phyloP scores from a whole-genome alignment of 2,113 vertebrate genomes.

The Chionodraco myersi region DNA sequence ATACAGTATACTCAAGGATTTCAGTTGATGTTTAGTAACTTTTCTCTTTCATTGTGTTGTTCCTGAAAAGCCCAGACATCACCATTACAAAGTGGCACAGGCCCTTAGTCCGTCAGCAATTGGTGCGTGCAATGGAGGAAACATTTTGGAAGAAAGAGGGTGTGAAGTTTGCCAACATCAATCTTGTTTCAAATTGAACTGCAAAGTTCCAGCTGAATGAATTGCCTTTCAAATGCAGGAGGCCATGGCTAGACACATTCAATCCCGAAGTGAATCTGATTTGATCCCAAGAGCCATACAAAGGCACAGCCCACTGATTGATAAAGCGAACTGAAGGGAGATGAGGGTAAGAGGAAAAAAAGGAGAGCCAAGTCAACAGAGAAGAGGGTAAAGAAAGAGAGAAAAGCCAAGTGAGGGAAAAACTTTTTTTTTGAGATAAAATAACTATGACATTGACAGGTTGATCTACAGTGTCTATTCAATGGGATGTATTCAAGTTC shows the following conservation, averaged over 20 bases:
- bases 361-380: conserved; percentile 62
- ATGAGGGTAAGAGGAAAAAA: conserved; percentile 59
- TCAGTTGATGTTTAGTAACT: conserved; percentile 25
- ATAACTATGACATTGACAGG: conserved; percentile 54
- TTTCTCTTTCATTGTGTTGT: conserved; percentile 34
- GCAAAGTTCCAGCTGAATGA: conserved; percentile 77
- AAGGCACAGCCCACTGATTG: conserved; percentile 84
- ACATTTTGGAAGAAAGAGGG: conserved; percentile 73
- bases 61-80: conserved; percentile 63
- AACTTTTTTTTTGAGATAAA: conserved; percentile 58
- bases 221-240: conserved; percentile 78
- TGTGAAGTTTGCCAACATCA: conserved; percentile 76
- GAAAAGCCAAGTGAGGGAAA: conserved; percentile 33
- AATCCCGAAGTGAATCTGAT: conserved; percentile 78
- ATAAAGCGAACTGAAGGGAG: conserved; percentile 78
- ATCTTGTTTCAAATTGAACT: conserved; percentile 78
- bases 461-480: conserved; percentile 56
- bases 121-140: conserved; percentile 76
- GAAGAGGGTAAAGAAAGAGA: conserved; percentile 50
- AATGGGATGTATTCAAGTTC: conserved; percentile 41
- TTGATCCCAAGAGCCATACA: conserved; percentile 78
- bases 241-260: conserved; percentile 72
- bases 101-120: conserved; percentile 75
- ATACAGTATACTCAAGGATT: conserved; percentile 10
- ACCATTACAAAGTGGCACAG: conserved; percentile 76